These are phyloP conservation scores for Indicator maculatus DNA, from an alignment of 2,113 vertebrate genomes.

Conservation along the genomic window DNA sequence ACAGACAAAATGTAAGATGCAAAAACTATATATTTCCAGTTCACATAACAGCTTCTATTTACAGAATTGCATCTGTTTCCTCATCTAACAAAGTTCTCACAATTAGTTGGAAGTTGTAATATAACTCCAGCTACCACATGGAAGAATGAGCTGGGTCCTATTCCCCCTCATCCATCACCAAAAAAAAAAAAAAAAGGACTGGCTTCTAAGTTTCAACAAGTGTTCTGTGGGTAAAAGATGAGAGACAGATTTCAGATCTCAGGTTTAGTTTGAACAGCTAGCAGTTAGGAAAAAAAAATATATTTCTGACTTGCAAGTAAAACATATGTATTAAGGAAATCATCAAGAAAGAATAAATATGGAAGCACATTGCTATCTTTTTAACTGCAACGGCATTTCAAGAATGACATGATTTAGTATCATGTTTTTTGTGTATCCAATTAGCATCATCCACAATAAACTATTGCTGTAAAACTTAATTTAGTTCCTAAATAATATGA, in stretches of 20 bases:
- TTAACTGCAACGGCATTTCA: not conserved
- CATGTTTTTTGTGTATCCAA: not conserved
- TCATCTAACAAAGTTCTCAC: not conserved
- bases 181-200: not conserved
- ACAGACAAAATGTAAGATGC: not conserved
- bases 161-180: not conserved
- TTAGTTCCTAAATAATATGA: not conserved
- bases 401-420: not conserved
- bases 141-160: not conserved
- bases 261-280: not conserved
- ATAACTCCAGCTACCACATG: not conserved
- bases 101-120: not conserved
- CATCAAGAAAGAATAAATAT: not conserved
- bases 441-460: not conserved
- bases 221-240: not conserved
- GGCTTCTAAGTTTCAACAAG: not conserved
- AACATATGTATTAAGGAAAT: not conserved
- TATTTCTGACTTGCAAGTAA: conserved; percentile 2
- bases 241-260: not conserved
- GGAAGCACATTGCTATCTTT: not conserved
- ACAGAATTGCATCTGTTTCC: not conserved
- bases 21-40: not conserved
- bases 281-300: not conserved
- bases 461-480: not conserved
- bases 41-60: not conserved